Conservation (phyloP, 2,113 vertebrate species). For the Ammospiza nelsoni region DNA sequence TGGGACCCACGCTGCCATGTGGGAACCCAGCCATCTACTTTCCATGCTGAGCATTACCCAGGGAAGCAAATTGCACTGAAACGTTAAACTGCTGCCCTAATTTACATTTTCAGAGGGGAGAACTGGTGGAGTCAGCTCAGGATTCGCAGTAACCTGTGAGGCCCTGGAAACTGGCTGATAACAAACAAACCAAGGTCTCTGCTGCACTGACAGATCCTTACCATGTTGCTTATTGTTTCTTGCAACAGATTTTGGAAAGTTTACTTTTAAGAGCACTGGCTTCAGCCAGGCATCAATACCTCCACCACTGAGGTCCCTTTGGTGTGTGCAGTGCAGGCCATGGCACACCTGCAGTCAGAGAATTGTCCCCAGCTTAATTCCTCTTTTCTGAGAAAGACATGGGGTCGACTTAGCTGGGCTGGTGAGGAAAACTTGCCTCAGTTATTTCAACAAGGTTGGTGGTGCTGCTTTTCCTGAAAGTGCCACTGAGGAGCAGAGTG, state of each 20-base stretch:
- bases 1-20: background rate
- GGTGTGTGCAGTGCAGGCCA: background rate
- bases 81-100: constrained; percentile 24
- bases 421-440: background rate
- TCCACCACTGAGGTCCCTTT: background rate
- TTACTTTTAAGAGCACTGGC: background rate
- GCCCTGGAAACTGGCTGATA: background rate
- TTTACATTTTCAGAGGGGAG: constrained; percentile 22
- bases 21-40: constrained; percentile 1
- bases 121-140: constrained; percentile 33
- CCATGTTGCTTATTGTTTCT: background rate
- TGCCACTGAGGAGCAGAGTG: background rate
- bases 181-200: background rate
- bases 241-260: background rate
- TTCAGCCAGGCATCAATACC: background rate
- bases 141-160: constrained; percentile 5
- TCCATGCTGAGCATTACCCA: background rate
- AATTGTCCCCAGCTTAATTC: background rate
- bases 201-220: background rate
- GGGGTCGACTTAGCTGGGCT: background rate
- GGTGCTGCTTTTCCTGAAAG: background rate
- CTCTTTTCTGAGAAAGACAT: background rate
- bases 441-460: background rate
- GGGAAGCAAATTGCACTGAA: constrained; percentile 29
- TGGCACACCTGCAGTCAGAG: background rate